Evolutionary conservation across 2,113 vertebrate genomes (phyloP).

Genomic region (Phrynocephalus versicolor): DNA sequence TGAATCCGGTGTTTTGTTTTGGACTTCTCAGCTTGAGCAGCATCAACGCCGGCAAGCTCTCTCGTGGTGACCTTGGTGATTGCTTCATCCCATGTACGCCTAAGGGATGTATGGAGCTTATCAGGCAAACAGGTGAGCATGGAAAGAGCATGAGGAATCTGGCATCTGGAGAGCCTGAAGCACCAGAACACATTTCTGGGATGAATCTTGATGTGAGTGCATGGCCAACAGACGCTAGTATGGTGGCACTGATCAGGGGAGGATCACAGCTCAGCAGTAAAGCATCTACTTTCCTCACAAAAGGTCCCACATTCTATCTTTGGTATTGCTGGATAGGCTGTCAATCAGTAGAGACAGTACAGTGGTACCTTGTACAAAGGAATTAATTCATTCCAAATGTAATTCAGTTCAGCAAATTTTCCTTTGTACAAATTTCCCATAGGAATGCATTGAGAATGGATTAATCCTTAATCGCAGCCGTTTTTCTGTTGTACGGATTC

Average conservation of each 20-base stretch:
- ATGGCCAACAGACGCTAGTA: neutral
- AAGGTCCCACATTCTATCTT: neutral
- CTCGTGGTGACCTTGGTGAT: slow-evolving; percentile 90
- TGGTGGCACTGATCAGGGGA: neutral
- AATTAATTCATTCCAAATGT: too few species aligned
- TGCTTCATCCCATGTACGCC: slow-evolving; percentile 97
- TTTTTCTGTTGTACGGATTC: too few species aligned
- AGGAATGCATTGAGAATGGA: too few species aligned
- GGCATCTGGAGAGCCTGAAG: neutral
- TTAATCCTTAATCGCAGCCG: too few species aligned
- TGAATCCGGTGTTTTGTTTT: slow-evolving; percentile 37
- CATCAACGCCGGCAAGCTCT: slow-evolving; percentile 92
- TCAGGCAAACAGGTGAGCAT: slow-evolving; percentile 87
- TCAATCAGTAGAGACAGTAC: neutral
- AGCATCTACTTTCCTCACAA: neutral
- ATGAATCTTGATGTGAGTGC: neutral
- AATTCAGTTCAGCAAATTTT: too few species aligned
- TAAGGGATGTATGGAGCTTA: slow-evolving; percentile 96
- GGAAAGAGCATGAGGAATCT: neutral
- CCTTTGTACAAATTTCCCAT: too few species aligned
- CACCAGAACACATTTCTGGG: neutral
- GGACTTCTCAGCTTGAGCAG: slow-evolving; percentile 84
- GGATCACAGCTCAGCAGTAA: neutral
- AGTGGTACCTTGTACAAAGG: too few species aligned
- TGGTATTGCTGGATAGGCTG: neutral